phyloP scores from a whole-genome alignment of 2,888 invertebrate genomes.

The Melanostoma mellinum region DNA sequence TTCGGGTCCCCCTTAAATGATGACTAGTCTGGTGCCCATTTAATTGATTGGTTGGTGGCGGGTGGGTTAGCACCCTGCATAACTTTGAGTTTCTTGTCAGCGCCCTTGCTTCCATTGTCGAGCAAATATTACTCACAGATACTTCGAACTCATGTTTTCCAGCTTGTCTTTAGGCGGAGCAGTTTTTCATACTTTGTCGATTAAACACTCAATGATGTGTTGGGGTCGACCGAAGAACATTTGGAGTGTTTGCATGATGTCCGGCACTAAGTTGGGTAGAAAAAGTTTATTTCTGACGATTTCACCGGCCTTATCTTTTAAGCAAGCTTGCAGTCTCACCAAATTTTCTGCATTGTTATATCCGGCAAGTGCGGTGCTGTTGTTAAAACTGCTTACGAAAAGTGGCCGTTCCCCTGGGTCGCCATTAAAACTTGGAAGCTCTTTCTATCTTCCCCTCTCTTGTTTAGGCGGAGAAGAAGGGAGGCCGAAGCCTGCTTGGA shows the following conservation, averaged over 20 bases:
- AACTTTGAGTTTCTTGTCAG: no score
- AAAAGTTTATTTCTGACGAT: constrained; percentile 28
- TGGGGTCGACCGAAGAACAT: constrained; percentile 44
- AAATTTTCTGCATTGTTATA: constrained; percentile 29
- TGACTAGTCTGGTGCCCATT: no score
- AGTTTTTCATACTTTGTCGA: constrained; percentile 16
- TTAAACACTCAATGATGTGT: constrained; percentile 27
- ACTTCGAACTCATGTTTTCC: constrained; percentile 21
- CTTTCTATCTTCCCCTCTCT: no score
- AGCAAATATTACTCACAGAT: constrained; percentile 19
- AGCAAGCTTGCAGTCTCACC: constrained; percentile 14
- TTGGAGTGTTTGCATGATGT: background rate
- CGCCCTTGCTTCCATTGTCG: constrained; percentile 33
- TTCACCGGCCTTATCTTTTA: constrained; percentile 32
- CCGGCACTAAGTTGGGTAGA: constrained; percentile 6
- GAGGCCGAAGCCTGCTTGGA: no score
- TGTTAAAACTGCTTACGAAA: no score
- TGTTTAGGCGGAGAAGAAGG: no score
- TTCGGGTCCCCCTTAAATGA: no score
- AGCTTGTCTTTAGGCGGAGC: constrained; percentile 26
- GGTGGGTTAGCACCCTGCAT: no score
- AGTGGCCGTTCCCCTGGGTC: no score
- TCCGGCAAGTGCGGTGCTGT: no score
- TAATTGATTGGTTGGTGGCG: no score
- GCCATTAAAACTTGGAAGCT: no score